These are phyloP conservation scores for Heteromyza rotundicornis DNA, from an alignment of 2,888 invertebrate species.

Conservation along the genomic window DNA sequence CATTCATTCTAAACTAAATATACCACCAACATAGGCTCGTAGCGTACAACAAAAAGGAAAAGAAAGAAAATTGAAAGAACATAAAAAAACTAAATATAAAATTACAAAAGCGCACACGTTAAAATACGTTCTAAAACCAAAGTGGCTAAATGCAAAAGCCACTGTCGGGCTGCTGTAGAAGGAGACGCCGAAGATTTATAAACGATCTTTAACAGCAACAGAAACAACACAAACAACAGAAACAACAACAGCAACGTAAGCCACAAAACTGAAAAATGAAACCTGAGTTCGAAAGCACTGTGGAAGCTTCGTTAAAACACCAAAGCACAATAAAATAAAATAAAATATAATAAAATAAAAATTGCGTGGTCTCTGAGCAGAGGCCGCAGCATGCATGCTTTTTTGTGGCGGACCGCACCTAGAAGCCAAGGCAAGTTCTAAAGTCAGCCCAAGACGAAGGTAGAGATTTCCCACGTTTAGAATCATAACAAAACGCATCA, in stretches of 20 bases:
- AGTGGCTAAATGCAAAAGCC: slow-evolving; percentile 14
- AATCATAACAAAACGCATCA: slow-evolving; percentile 58
- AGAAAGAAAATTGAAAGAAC: neutral
- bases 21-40: too few species aligned
- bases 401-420: neutral
- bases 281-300: neutral
- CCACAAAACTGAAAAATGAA: slow-evolving; percentile 1
- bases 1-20: too few species aligned
- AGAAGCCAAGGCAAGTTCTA: neutral
- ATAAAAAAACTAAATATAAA: neutral
- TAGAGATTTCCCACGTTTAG: slow-evolving; percentile 56
- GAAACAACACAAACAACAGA: neutral
- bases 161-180: slow-evolving; percentile 1
- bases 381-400: neutral
- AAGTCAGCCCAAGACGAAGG: neutral
- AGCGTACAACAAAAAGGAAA: neutral
- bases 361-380: slow-evolving; percentile 41
- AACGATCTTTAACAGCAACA: too few species aligned
- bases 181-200: neutral
- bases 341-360: too few species aligned
- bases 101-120: too few species aligned
- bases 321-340: slow-evolving; percentile 39
- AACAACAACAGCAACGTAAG: neutral
- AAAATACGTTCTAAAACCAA: too few species aligned
- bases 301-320: too few species aligned